Evolutionary conservation across 2,888 invertebrate genomes (phyloP).

Genomic region (Dermolepida albohirtum): DNA sequence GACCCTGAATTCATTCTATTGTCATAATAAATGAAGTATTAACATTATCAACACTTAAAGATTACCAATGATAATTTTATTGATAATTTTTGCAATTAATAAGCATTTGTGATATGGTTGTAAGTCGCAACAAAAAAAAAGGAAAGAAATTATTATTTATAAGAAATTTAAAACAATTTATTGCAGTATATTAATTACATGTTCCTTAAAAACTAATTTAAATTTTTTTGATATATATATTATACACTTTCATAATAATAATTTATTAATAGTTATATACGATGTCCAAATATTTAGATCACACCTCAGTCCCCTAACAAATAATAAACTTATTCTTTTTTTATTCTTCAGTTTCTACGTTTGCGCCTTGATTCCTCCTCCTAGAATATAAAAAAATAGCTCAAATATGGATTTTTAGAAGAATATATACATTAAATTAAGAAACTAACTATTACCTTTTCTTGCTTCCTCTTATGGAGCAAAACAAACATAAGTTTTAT

Average conservation of each 20-base stretch:
- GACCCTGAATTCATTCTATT: no score
- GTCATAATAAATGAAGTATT: no score
- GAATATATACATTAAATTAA: neutral
- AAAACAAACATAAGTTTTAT: slow-evolving; percentile 23
- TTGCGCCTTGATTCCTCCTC: slow-evolving; percentile 63
- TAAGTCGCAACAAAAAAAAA: no score
- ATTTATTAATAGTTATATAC: slow-evolving; percentile 36
- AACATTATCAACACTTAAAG: no score
- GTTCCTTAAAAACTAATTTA: slow-evolving; percentile 33
- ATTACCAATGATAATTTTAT: no score
- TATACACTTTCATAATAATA: slow-evolving; percentile 38
- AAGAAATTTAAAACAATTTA: slow-evolving; percentile 35
- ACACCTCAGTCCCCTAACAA: slow-evolving; percentile 43
- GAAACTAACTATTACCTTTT: slow-evolving; percentile 30
- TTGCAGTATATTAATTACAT: slow-evolving; percentile 35
- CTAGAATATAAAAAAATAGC: slow-evolving; percentile 52
- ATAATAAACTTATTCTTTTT: slow-evolving; percentile 29
- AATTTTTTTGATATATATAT: slow-evolving; percentile 30
- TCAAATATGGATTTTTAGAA: slow-evolving; percentile 1
- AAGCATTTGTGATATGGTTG: no score
- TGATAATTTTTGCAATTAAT: no score
- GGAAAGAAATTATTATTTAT: neutral
- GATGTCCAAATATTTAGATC: slow-evolving; percentile 35
- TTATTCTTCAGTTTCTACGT: slow-evolving; percentile 58
- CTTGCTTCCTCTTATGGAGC: slow-evolving; percentile 23